Evolutionary conservation across 2,888 invertebrate genomes (phyloP), one percentile per base, ranked within the genome.

Genomic region (Fragum sueziense): DNA sequence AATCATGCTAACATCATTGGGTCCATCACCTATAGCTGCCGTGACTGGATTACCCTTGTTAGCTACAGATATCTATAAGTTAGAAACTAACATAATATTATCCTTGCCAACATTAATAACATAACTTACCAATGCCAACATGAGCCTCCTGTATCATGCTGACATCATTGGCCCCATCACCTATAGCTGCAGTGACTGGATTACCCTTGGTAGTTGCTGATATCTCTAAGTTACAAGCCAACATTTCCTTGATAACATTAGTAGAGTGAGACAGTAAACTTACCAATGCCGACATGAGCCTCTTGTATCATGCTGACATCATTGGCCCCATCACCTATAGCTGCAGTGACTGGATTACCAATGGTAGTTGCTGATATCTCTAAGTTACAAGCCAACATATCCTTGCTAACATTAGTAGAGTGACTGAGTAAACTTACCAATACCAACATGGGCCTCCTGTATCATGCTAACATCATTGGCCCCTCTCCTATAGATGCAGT

Each of bases 401-500:
- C n/a, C n/a, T n/a, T n/a, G n/a, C n/a, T n/a, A n/a, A n/a, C n/a
- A n/a, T n/a, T n/a, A n/a, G n/a, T n/a, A n/a, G n/a, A n/a, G n/a
- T n/a, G n/a, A n/a, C n/a, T n/a, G n/a, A n/a, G n/a, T n/a, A 4
- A 61, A 33, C 61, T 61, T 33, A 61, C 61, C 61, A 14, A 61
- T 61, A 9, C 61, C 61, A 11, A 61, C 61, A 61, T 61, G 97
- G 0, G 99, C 98, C 92, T 98, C 98, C 91, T 98, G 98, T 90
- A 99, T 98, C 99, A 99, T 99, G 54, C 98, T 97, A 47, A 99
- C 98, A 93, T 99, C 99, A 93, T 99, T 99, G 67, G 98, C 99
- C 0, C 99, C 99, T 99, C 99, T 0, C 99, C 99, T 69, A 99
- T 97, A 0, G 99, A 97, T 0, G 98, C 98, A 0, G 97, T 98